Base-by-base conservation (phyloP, 2,888 invertebrate genomes). In the Cryptocephalus moraei region DNA sequence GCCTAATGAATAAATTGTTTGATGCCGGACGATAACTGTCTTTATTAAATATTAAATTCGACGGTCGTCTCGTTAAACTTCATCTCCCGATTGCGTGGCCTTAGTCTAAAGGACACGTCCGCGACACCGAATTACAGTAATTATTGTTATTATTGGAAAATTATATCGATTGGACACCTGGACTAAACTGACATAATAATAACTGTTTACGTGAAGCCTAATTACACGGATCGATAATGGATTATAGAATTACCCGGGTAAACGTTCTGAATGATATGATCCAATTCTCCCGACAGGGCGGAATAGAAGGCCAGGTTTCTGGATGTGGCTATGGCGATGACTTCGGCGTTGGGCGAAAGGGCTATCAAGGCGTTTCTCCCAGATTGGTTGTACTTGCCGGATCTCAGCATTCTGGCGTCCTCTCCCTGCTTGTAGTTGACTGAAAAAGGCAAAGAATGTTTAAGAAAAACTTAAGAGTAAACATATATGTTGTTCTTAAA, bases 391-490 rank as follows among this genome's bases (percentile, higher is more conserved):
- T 80, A 81, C 31, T 69, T 71, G 9, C 84, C 86, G 1, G 81
- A 80, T 55, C 76, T 74, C 39, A 87, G 68, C 48, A 86, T 72
- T 63, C 81, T 82, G 0, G 90, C 85, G 47, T 84, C 84, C 69
- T 91, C 87, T 4, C 87, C 87, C 66, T 81, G 80, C 22, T 75
- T 74, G 66, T 84, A 90, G 61, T 89, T 85, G 59, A 91, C 90
- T 90, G 73, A 42, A 77, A 75, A 53, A 43, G 3, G 22, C 22
- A 22, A 22, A 22, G 22, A 22, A 22, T 22, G 22, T 2, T 22
- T 22, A 22, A 22, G 22, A 22, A 22, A 22, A 22, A 22, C 22
- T 22, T 22, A 22, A 6, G 22, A 22, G 22, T 22, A 22, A 2
- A 22, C 22, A 22, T 6, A 22, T 22, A 22, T 22, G 22, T 22